Conservation (phyloP, 2,888 invertebrate genomes). For the Thecocarcelia acutangulata region DNA sequence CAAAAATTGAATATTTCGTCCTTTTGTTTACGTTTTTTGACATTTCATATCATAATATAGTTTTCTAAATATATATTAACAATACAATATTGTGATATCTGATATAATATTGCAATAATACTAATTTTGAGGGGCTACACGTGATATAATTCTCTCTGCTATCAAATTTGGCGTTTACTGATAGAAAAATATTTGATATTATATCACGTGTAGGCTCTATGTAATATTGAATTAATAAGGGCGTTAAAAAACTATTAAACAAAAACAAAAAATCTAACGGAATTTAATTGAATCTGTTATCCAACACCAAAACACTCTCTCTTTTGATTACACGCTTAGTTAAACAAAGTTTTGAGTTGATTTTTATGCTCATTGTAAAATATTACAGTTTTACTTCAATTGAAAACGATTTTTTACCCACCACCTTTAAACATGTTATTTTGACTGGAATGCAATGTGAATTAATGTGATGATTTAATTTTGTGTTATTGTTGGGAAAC, state of each 20-base stretch:
- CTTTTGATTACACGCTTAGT: background rate
- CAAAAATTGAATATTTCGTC: too few species aligned
- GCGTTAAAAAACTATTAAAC: background rate
- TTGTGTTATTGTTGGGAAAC: background rate
- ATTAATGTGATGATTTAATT: constrained; percentile 27
- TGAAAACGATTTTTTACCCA: background rate
- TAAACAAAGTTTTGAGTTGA: background rate
- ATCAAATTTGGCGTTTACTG: too few species aligned
- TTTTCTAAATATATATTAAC: too few species aligned
- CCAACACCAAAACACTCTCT: constrained; percentile 11
- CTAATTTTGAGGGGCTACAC: too few species aligned
- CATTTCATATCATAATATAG: too few species aligned
- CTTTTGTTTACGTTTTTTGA: too few species aligned
- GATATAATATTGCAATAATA: too few species aligned
- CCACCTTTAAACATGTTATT: constrained; percentile 11
- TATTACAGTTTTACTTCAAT: constrained; percentile 9
- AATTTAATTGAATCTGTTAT: constrained; percentile 1
- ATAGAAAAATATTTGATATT: too few species aligned
- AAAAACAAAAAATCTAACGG: constrained; percentile 13
- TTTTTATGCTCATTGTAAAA: background rate
- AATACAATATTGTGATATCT: too few species aligned
- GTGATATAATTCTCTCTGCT: too few species aligned
- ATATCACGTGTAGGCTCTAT: too few species aligned
- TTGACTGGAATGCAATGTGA: constrained; percentile 3
- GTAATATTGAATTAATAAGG: background rate